Conservation (phyloP, 2,888 invertebrate genomes). For the Rhamnusium bicolor region DNA sequence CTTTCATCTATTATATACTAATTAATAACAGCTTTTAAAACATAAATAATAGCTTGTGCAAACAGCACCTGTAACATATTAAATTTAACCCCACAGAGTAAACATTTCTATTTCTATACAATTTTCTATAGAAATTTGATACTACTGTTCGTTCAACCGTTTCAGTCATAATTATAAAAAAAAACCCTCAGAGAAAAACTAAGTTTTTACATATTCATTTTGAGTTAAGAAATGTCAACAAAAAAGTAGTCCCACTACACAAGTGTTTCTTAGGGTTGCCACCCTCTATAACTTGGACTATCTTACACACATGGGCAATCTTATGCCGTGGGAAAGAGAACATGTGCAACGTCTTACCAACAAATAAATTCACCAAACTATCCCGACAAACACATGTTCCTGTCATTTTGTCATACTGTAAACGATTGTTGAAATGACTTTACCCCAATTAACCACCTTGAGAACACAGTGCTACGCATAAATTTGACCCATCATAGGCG, state of each 20-base stretch:
- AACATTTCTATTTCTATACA: background rate
- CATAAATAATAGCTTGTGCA: too few species aligned
- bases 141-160: conserved; percentile 22
- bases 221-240: conserved; percentile 46
- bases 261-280: conserved; percentile 64
- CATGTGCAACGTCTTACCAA: conserved; percentile 64
- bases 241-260: conserved; percentile 48
- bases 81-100: background rate
- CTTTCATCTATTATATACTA: too few species aligned
- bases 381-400: conserved; percentile 47
- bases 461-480: conserved; percentile 42
- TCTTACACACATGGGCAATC: conserved; percentile 64
- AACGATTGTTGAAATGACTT: conserved; percentile 52
- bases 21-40: too few species aligned
- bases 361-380: conserved; percentile 59
- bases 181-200: conserved; percentile 2
- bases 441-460: conserved; percentile 48
- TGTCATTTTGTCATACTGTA: conserved; percentile 41
- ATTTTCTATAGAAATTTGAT: conserved; percentile 1
- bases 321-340: conserved; percentile 66
- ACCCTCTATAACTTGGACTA: conserved; percentile 59
- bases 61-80: conserved; percentile 5
- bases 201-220: conserved; percentile 25
- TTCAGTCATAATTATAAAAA: conserved; percentile 7
- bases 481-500: conserved; percentile 39